Evolutionary conservation across 2,888 invertebrate species (phyloP).

Genomic region (Andrena bucephala): DNA sequence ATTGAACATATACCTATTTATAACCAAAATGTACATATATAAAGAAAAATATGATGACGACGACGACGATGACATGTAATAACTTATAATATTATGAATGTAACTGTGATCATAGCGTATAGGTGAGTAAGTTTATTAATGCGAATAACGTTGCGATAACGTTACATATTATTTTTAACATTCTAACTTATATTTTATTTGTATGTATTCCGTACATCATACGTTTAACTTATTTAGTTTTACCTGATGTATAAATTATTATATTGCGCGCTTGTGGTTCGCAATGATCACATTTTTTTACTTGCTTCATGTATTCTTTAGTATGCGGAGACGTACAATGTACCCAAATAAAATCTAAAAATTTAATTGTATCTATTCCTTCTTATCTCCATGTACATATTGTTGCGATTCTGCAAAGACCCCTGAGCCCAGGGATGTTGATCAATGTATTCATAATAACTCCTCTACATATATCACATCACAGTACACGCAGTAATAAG

Average conservation of each 20-base stretch:
- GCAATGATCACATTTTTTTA: slow-evolving; percentile 79
- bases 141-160: slow-evolving; percentile 59
- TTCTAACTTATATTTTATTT: slow-evolving; percentile 68
- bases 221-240: slow-evolving; percentile 55
- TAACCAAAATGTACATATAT: slow-evolving; percentile 82
- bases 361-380: slow-evolving; percentile 62
- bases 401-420: too few species aligned
- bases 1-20: slow-evolving; percentile 80
- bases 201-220: slow-evolving; percentile 56
- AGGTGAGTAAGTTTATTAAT: slow-evolving; percentile 81
- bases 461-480: too few species aligned
- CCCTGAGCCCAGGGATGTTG: too few species aligned
- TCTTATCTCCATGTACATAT: slow-evolving; percentile 39
- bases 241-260: slow-evolving; percentile 64
- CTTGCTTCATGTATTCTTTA: slow-evolving; percentile 81
- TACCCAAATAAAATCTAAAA: slow-evolving; percentile 77
- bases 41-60: slow-evolving; percentile 74
- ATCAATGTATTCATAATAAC: too few species aligned
- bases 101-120: slow-evolving; percentile 85
- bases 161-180: slow-evolving; percentile 67
- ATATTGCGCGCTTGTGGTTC: slow-evolving; percentile 69
- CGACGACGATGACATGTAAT: slow-evolving; percentile 75
- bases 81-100: slow-evolving; percentile 82
- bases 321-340: slow-evolving; percentile 71
- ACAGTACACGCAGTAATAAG: too few species aligned